Base-by-base conservation (phyloP, 2,888 invertebrate genomes). In the Phaonia tiefii region DNA sequence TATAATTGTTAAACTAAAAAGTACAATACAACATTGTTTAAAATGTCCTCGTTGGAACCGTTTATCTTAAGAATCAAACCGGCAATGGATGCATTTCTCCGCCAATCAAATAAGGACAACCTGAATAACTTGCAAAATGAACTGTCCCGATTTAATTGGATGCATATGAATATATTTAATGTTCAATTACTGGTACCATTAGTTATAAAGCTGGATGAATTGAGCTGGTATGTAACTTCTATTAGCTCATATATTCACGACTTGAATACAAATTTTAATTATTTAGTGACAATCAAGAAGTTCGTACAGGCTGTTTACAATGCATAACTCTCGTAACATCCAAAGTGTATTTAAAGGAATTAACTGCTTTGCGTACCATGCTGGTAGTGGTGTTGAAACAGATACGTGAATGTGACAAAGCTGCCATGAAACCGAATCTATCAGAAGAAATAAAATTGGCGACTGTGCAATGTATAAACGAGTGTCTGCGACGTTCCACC, bases 401-500 rank as follows among this genome's bases (percentile, higher is more conserved):
- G 85, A 79, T 91, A 2, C 86, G 88, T 0, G 87, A 90, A 70
- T 84, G 85, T n/a, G 86, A 86, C 1, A 84, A 83, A 2, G 86
- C 85, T 1, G 46, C 54, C 0, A 80, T 85, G n/a, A 85, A 84
- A 17, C 49, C 85, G 0, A 85, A 88, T 80, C 84, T 89, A 3
- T 88, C 90, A 1, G 91, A 91, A 81, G 91, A 91, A 86, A 85
- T 90, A 0, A 91, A 91, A 84, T 82, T 91, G 63, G 87, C 88
- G 1, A 84, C 86, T 1, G 86, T 91, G 0, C 84, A 86, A 3
- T 89, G 89, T 78, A 87, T 91, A 8, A 81, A 83, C 0, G 86
- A 86, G 67, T 84, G 87, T 1, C 83, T 90, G 13, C 80, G 84
- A n/a, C 86, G 89, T 0, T 86, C 89, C 0, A 86, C 88, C 0